Evolutionary conservation across 1,140 invertebrate genomes (phyloP), one percentile per base, ranked within the genome.

Genomic region (Drosophila parvula): DNA sequence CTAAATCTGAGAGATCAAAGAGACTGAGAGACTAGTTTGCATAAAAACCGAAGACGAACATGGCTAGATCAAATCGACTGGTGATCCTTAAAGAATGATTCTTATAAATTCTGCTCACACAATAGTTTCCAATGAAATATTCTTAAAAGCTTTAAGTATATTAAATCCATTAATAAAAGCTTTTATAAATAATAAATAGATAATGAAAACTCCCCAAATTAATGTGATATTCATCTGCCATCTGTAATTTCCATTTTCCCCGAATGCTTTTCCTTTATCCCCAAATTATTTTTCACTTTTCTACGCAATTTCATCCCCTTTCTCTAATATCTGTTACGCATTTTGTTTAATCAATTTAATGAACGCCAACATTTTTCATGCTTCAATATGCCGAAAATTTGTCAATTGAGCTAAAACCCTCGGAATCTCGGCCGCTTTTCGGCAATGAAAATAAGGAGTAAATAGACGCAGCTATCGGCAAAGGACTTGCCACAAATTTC

Each of bases 301-400:
- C 30, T 41, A 36, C 30, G 8, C n/a, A n/a, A 40, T 38, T 28
- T 28, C 12, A 16, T 53, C 32, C 30, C 45, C 10, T 12, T n/a
- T 53, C 14, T 5, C 10, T 41, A 38, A 62, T 7, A 11, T 48
- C 38, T 53, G 62, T 60, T 70, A 74, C 22, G 51, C 48, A 64
- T 76, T 78, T 76, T 62, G 47, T 63, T 76, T 79, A 67, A 88
- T 82, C 68, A 80, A 88, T 79, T 82, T 71, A 78, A 88, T 78
- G 73, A 38, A 11, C 22, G 11, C 12, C 18, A 0, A 63, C 62
- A 76, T 60, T 67, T 77, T 78, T 81, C 74, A 84, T 81, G 81
- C 81, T 62, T 55, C 81, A 74, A 70, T 61, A 64, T 84, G 77
- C 81, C 60, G 77, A 73, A 84, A 86, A 81, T 79, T 79, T 71